These are phyloP conservation scores for Cheilosia grossa DNA, from an alignment of 2,888 invertebrate species.

Conservation along the genomic window DNA sequence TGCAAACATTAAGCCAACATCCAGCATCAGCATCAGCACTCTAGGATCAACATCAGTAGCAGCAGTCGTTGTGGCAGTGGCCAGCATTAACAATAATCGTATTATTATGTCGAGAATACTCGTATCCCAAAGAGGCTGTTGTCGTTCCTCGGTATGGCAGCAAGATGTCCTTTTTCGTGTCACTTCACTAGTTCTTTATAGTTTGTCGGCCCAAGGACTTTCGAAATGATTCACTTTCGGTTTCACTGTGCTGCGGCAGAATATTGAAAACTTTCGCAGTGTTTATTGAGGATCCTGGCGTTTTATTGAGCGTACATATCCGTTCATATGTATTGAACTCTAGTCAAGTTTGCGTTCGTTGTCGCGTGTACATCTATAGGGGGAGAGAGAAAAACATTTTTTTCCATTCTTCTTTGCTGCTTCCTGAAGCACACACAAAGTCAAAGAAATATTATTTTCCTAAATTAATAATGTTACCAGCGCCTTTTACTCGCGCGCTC, in stretches of 20 bases:
- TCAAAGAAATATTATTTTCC: conserved; percentile 73
- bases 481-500: conserved; percentile 53
- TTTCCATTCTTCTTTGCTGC: conserved; percentile 45
- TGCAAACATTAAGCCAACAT: conserved; percentile 66
- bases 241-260: conserved; percentile 6
- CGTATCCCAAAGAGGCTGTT: conserved; percentile 31
- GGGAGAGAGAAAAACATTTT: conserved; percentile 31
- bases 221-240: conserved; percentile 47
- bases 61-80: conserved; percentile 58
- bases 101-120: conserved; percentile 55
- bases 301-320: conserved; percentile 68
- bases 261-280: conserved; percentile 70
- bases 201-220: conserved; percentile 21
- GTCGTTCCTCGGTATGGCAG: conserved; percentile 31
- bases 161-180: conserved; percentile 43
- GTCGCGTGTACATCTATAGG: conserved; percentile 20
- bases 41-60: conserved; percentile 33
- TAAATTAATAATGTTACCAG: conserved; percentile 73
- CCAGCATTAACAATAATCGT: conserved; percentile 73
- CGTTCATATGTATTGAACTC: conserved; percentile 62
- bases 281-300: conserved; percentile 66
- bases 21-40: conserved; percentile 41
- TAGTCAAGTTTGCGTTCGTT: conserved; percentile 31
- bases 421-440: conserved; percentile 45
- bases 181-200: conserved; percentile 20